Base-by-base conservation (phyloP, 2,888 invertebrate species). In the Dryobota labecula region DNA sequence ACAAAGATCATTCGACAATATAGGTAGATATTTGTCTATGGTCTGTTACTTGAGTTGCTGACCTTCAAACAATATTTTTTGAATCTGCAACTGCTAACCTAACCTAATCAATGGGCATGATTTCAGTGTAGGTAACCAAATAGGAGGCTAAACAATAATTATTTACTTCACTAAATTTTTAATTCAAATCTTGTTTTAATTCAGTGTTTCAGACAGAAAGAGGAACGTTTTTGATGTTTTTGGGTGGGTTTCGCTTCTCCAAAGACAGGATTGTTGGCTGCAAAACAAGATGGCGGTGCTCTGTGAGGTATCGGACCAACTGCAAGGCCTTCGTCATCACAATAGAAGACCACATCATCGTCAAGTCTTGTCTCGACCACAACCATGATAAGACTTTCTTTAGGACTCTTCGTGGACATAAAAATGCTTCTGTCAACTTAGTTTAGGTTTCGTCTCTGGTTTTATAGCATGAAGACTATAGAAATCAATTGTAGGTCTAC, bases 201-300 rank as follows among this genome's bases (percentile, higher is more conserved):
- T 63, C 11, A 81, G 81, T 76, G 47, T 56, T 81, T 43, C 70
- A 69, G 70, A 70, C 69, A 5, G 41, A 45, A 11, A 62, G 72
- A 18, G 79, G 79, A 5, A 72, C 58, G 30, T 20, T n/a, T 13
- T 43, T 71, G 41, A 57, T 82, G 57, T 67, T 61, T 38, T 38
- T 84, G 11, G 74, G 36, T 0, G 80, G 78, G 0, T 80, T 70
- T 38, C 80, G 78, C 0, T 87, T 82, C 65, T 86, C 78, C 49
- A 71, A 78, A 20, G 80, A 87, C 38, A 54, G 63, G 8, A 70
- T 73, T 0, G 30, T 63, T 4, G 85, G 86, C 4, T 9, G 24
- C 8, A 89, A 80, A 56, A 86, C 73, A 2, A 74, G 88, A 43
- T 92, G 93, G 92, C 77, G 86, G 0, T 93, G 93, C 45, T 92